Base-by-base conservation (phyloP, 1,140 invertebrate species). In the Orchesella cincta region DNA sequence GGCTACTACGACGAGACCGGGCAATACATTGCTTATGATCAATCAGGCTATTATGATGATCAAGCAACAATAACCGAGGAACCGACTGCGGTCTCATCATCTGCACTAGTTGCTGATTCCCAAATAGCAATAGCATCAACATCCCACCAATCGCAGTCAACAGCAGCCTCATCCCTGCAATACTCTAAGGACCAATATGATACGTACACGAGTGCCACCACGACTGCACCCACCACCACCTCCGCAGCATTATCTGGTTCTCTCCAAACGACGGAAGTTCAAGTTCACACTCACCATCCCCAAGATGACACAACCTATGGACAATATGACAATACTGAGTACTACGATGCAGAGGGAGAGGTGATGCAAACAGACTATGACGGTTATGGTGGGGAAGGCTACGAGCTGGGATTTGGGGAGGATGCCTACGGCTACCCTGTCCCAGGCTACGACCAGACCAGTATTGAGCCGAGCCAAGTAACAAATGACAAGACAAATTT, bases 1-100 rank as follows among this genome's bases (percentile, higher is more conserved):
- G 72, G 82, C 62, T 80, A 79, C 76, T 79, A 83, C 71, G 76
- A 84, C 77, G 76, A 81, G 79, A 31, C 81, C 74, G 75, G 83
- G 75, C 76, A 81, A 67, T 76, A 76, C 71, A 35, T 81, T 74
- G 57, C 75, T 26, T 78, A 82, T 54, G 76, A 82, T 73, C 76
- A 80, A 52, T 79, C 76, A 26, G 75, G 75, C 34, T 79, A 79
- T 70, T 79, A 79, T 72, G 64, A 77, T 73, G 73, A 72, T 31
- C 76, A 67, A 52, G 76, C 39, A 62, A 54, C 26, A 14, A 29
- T 54, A 5, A 73, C 51, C 16, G 76, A 26, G 23, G 71, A 76
- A n/a, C n/a, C n/a, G n/a, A n/a, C n/a, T n/a, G n/a, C n/a, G n/a
- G n/a, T n/a, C n/a, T n/a, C n/a, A 70, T 29, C 28, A 31, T 36